Base-by-base conservation (phyloP, 2,888 invertebrate species). In the Alsophila aescularia region DNA sequence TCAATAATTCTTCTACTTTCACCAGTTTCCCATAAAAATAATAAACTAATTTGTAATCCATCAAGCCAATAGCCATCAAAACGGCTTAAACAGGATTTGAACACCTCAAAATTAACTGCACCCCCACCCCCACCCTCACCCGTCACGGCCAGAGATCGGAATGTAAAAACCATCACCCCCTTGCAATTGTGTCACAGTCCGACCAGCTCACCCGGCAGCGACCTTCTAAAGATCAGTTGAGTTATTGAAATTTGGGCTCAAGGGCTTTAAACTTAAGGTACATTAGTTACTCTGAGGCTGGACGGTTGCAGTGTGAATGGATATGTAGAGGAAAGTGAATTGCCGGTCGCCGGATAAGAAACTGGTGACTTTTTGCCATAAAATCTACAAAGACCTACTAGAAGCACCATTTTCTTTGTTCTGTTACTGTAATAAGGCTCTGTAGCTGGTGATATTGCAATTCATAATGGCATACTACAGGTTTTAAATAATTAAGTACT, bases 41-140 rank as follows among this genome's bases (percentile, higher is more conserved):
- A 2, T 10, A 39, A 3, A 12, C 3, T 49, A 40, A 40, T 55
- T 55, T 45, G 55, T 45, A 35, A 40, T 31, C 44, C 34, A 55
- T 50, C 21, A 44, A 42, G 9, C 6, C 34, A 39, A 43, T 54
- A 12, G 18, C 36, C 41, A 47, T 42, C 49, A 29, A 39, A 40
- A 2, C 43, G 14, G 48, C 35, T 54, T 29, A 49, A 13, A 12
- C 18, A 34, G 12, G 49, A 43, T 48, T 49, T 40, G 37, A 40
- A 54, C 54, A 49, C 54, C 49, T 54, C 36, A 24, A 43, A 37
- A 48, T 43, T 41, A 53, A 53, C 37, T 39, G 31, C 48, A 12
- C 18, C 53, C 47, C 41, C 36, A n/a, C 18, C 3, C 18, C 18
- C 18, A 18, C 24, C 24, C 24, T n/a, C 24, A 1, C 39, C 39